Percentiles rank a stretch among this genome's conserved stretches.
These are phyloP conservation scores for Conistra vaccinii DNA, from an alignment of 2,888 invertebrate genomes.

Conservation along the genomic window DNA sequence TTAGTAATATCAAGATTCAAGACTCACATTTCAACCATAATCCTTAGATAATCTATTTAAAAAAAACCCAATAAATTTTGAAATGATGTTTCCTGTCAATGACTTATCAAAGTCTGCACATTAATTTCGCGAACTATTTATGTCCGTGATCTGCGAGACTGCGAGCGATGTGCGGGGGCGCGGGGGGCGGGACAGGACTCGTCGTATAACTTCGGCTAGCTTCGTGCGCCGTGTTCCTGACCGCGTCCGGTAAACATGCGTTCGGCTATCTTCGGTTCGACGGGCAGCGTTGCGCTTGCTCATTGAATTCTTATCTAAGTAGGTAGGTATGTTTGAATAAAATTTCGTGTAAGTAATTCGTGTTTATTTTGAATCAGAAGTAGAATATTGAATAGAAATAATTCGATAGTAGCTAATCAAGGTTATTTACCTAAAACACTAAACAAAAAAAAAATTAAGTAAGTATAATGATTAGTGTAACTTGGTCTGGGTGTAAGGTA, in stretches of 20 bases:
- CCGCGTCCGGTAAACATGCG: slow-evolving; percentile 35
- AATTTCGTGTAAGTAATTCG: too few species aligned
- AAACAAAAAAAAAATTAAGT: too few species aligned
- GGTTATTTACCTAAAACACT: background rate
- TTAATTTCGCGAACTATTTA: slow-evolving; percentile 28
- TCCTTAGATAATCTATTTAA: background rate
- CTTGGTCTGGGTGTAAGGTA: too few species aligned
- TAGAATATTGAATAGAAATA: background rate
- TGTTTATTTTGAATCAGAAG: background rate
- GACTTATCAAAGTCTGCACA: slow-evolving; percentile 29
- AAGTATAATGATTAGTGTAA: background rate
- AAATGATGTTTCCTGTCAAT: slow-evolving; percentile 25
- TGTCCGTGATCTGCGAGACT: slow-evolving; percentile 27
- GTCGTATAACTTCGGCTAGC: slow-evolving; percentile 44
- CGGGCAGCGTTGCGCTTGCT: slow-evolving; percentile 35
- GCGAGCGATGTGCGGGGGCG: background rate
- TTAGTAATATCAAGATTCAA: slow-evolving; percentile 16
- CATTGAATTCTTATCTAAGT: slow-evolving; percentile 12
- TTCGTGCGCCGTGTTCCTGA: slow-evolving; percentile 7
- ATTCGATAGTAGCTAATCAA: background rate
- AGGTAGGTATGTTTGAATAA: background rate
- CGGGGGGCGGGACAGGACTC: slow-evolving; percentile 5
- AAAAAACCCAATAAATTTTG: slow-evolving; percentile 30
- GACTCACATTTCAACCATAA: slow-evolving; percentile 17
- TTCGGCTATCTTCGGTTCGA: slow-evolving; percentile 45